Evolutionary conservation across 2,888 invertebrate genomes (phyloP).

Genomic region (Crepidodera aurea): DNA sequence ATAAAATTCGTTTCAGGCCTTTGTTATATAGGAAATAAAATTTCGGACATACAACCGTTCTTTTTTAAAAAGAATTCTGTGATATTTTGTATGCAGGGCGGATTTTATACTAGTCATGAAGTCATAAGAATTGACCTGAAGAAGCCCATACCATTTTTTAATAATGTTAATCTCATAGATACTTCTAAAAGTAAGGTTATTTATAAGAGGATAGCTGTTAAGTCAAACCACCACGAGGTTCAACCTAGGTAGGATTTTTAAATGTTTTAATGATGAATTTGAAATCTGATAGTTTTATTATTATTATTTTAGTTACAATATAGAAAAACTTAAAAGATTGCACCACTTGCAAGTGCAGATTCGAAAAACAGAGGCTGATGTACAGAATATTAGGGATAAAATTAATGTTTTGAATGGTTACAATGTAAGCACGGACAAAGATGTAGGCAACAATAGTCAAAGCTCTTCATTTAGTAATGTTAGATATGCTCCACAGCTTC

Average conservation of each 20-base stretch:
- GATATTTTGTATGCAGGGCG: conserved; percentile 88
- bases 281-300: neutral
- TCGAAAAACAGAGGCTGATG: conserved; percentile 72
- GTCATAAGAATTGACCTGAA: conserved; percentile 57
- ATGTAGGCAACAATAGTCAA: conserved; percentile 33
- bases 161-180: conserved; percentile 54
- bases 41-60: conserved; percentile 71
- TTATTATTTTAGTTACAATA: conserved; percentile 69
- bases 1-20: conserved; percentile 65
- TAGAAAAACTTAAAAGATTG: conserved; percentile 73
- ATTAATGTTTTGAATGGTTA: conserved; percentile 53
- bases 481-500: conserved; percentile 56
- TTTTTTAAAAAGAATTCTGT: conserved; percentile 76
- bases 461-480: conserved; percentile 41
- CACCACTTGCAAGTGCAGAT: conserved; percentile 77
- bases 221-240: conserved; percentile 69
- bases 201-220: conserved; percentile 61
- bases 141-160: conserved; percentile 53
- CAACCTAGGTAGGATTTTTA: conserved; percentile 57
- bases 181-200: conserved; percentile 50
- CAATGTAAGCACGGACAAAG: conserved; percentile 31
- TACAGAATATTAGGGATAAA: conserved; percentile 62
- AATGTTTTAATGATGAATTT: neutral
- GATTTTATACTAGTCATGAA: conserved; percentile 76
- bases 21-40: conserved; percentile 75